Evolutionary conservation across 1,140 invertebrate species (phyloP), one percentile per base, ranked within the genome.

Genomic region (Stratiolaelaps scimitus): DNA sequence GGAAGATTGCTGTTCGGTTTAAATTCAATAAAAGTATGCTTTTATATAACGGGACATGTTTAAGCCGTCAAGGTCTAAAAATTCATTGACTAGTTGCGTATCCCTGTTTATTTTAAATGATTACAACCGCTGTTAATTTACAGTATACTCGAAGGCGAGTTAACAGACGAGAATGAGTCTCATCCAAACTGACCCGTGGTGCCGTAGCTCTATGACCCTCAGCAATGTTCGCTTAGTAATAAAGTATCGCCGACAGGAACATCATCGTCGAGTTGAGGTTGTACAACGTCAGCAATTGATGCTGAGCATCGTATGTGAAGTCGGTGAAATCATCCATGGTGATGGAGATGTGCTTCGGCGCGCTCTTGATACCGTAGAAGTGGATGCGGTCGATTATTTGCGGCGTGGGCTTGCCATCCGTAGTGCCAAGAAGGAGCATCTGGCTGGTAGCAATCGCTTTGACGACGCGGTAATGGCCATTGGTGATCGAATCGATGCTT

Each of bases 401-500:
- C 15, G n/a, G 4, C 17, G 34, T 26, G 10, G 1, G 4, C 4
- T 26, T 26, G 17, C 20, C 53, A 34, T 4, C 34, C 53, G 4
- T n/a, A 5, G 26, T 20, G 13, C 0, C 53, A 15, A 60, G n/a
- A 1, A 15, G 1, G 23, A 60, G 15, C 26, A n/a, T 23, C n/a
- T 26, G 17, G 53, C 20, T 34, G 23, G 2, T 60, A 17, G 23
- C 23, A 15, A 60, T 23, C 2, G 53, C 15, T 15, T 17, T 19
- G 15, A 60, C 34, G 13, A 60, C 15, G 10, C 13, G 13, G 64
- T 67, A 67, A n/a, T 67, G 20, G 13, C 64, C 10, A 1, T 67
- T 67, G 17, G 70, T 67, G 69, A 48, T 69, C 64, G 26, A 69
- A 47, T 45, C 71, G 45, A 56, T 66, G 34, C 67, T 68, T 28